Base-by-base conservation (phyloP, 2,888 invertebrate species). In the Pseudanteris insignis region DNA sequence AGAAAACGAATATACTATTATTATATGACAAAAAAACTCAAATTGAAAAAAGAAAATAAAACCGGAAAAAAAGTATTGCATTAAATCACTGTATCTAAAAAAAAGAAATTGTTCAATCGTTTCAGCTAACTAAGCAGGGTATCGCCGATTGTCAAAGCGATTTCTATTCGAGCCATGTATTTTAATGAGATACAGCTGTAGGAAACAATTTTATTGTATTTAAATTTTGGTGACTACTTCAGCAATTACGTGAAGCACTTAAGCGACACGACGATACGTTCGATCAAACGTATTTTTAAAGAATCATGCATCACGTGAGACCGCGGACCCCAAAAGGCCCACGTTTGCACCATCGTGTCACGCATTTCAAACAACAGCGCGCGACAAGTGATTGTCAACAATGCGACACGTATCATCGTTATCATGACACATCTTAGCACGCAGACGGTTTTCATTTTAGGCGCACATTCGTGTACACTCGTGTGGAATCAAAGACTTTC, bases 371-470 rank as follows among this genome's bases (percentile, higher is more conserved):
- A 46, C 55, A 34, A 14, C 41, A 50, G 55, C 50, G 50, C 34
- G 48, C 44, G 61, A 57, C 62, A 51, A 48, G 55, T 46, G 62
- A 62, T 57, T 57, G 62, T 62, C 62, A 50, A 41, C 55, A 62
- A 62, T 62, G 55, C 24, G 62, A 57, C 55, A 62, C 62, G 62
- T 62, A 62, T 62, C 55, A 57, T 62, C 51, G 55, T 57, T 62
- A 62, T 62, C 62, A 32, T 46, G 55, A 57, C 51, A 30, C 41
- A 62, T 62, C 62, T 57, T 62, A 51, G 55, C 55, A 57, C 25
- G 47, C 51, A 51, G 30, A 47, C 47, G 43, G 36, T 57, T 53
- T 32, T 57, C 47, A 47, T 34, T 59, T 53, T 41, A 11, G 41
- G 46, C 44, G 38, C 38, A 30, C 21, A 2, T 36, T 14, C 36